Conservation (phyloP, 2,113 vertebrate genomes). For the Macaca mulatta region DNA sequence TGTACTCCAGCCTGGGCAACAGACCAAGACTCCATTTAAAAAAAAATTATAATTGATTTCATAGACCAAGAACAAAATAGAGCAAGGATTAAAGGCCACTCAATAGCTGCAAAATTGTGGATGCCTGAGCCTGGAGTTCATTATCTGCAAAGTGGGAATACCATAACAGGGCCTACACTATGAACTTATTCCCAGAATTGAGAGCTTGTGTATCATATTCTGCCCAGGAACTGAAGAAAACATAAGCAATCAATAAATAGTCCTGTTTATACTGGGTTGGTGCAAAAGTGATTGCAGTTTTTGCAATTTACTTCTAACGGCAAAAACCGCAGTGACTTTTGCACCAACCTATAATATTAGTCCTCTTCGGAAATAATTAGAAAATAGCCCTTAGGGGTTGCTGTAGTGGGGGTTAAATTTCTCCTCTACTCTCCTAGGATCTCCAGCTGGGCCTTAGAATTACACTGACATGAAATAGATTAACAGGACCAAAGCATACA, state of each 20-base stretch:
- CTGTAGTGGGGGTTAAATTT: neutral
- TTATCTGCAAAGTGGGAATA: neutral
- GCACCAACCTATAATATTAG: neutral
- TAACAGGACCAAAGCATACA: neutral
- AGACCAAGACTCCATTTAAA: too few species aligned
- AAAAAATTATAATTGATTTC: neutral
- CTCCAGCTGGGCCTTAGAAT: neutral
- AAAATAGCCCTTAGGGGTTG: neutral
- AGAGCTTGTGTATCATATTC: neutral
- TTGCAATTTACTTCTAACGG: too few species aligned
- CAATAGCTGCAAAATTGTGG: neutral
- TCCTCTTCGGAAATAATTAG: neutral
- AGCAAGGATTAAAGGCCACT: conserved; percentile 12
- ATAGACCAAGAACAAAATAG: neutral
- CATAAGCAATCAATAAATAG: neutral
- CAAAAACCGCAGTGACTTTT: too few species aligned
- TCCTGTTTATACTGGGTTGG: neutral
- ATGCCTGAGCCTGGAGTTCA: neutral
- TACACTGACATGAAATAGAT: neutral
- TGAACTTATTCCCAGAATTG: neutral
- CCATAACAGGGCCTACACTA: neutral
- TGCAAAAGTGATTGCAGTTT: too few species aligned
- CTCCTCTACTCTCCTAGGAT: neutral
- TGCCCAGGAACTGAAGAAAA: neutral
- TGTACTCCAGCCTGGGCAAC: too few species aligned